Evolutionary conservation across 2,888 invertebrate species (phyloP).

Genomic region (Eristalinus aeneus): DNA sequence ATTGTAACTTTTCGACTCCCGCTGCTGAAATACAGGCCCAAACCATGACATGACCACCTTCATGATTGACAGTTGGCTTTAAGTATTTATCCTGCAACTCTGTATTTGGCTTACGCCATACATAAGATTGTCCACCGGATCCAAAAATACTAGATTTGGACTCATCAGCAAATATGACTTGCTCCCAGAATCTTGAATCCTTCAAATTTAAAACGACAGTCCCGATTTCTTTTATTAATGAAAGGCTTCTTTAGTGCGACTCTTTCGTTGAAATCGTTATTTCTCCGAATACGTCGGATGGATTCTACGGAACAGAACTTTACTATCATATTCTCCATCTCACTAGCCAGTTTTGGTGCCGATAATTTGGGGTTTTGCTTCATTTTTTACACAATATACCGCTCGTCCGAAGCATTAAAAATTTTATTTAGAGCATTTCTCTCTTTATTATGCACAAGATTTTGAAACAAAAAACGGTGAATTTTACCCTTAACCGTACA

Average conservation of each 20-base stretch:
- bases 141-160: background rate
- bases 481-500: constrained; percentile 51
- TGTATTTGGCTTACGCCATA: background rate
- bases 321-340: background rate
- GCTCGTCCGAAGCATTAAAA: background rate
- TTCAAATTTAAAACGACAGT: background rate
- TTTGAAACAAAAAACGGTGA: too few species aligned
- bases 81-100: background rate
- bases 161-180: background rate
- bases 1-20: too few species aligned
- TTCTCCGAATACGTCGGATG: too few species aligned
- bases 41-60: background rate
- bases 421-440: constrained; percentile 10
- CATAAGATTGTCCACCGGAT: background rate
- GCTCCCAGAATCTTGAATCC: background rate
- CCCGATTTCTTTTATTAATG: too few species aligned
- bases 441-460: background rate
- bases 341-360: background rate
- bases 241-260: too few species aligned
- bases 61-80: background rate
- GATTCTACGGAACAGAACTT: background rate
- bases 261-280: too few species aligned
- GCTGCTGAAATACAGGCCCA: too few species aligned
- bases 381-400: too few species aligned
- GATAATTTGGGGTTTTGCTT: too few species aligned